Conservation (phyloP, 2,113 vertebrate species). For the Lepisosteus oculatus region DNA sequence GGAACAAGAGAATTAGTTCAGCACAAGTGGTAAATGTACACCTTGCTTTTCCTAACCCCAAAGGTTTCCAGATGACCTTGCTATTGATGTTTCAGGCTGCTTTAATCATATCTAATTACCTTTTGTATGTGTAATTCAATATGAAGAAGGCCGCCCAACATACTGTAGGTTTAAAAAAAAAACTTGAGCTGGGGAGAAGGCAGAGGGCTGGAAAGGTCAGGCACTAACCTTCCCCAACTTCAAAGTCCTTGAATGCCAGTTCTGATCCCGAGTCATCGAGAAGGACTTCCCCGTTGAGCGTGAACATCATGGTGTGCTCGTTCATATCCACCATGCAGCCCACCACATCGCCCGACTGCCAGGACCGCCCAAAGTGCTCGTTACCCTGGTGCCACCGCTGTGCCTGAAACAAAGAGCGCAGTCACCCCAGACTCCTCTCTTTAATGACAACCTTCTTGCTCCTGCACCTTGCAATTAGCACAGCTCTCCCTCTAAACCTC, state of each 20-base stretch:
- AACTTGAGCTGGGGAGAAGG: too few relatives aligned
- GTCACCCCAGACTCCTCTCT: not conserved
- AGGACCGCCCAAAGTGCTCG: conserved; percentile 90
- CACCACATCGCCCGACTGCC: conserved; percentile 85
- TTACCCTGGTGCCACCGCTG: conserved; percentile 95
- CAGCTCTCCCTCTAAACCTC: not conserved
- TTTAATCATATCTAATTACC: too few relatives aligned
- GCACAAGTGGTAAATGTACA: too few relatives aligned
- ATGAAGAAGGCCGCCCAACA: too few relatives aligned
- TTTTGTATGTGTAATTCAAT: too few relatives aligned
- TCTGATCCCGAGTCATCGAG: conserved; percentile 93
- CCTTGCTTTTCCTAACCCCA: too few relatives aligned
- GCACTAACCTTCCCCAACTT: conserved; percentile 79
- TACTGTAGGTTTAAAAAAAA: too few relatives aligned
- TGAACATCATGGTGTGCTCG: conserved; percentile 94
- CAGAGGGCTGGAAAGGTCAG: not conserved
- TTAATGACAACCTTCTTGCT: not conserved
- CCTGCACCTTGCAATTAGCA: not conserved
- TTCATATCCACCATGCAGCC: conserved; percentile 95
- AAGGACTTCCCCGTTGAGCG: conserved; percentile 88
- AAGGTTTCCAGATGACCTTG: too few relatives aligned
- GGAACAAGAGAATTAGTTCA: too few relatives aligned
- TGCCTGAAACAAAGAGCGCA: conserved; percentile 59
- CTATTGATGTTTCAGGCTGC: too few relatives aligned
- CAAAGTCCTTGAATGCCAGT: conserved; percentile 93